Conservation (phyloP, 2,888 invertebrate genomes). For the Cotesia congregata region DNA sequence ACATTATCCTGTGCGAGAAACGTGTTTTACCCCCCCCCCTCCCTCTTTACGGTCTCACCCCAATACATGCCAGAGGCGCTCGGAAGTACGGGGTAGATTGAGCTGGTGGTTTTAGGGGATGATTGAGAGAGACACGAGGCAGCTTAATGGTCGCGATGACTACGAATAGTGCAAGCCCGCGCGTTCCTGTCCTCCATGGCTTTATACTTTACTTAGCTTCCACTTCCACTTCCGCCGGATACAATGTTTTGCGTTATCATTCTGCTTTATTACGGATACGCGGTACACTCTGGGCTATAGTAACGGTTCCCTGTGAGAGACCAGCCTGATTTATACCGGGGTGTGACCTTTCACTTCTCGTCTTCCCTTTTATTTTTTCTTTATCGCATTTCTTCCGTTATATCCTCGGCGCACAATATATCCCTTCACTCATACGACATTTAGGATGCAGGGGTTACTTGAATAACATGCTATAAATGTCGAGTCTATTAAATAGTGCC, state of each 20-base stretch:
- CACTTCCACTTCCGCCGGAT: constrained; percentile 53
- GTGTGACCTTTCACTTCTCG: constrained; percentile 16
- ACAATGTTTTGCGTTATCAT: constrained; percentile 60
- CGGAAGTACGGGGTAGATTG: constrained; percentile 27
- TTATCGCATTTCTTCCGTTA: constrained; percentile 14
- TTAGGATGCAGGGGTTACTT: constrained; percentile 2
- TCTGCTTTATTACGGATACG: constrained; percentile 51
- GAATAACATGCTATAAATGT: constrained; percentile 5
- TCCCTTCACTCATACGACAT: constrained; percentile 11
- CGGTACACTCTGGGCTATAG: constrained; percentile 16
- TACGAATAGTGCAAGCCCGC: constrained; percentile 38
- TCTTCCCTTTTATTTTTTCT: constrained; percentile 18
- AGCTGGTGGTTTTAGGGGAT: constrained; percentile 23
- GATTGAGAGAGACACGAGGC: constrained; percentile 41
- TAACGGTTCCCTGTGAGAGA: constrained; percentile 29
- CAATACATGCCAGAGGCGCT: neutral
- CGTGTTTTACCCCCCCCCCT: constrained; percentile 50
- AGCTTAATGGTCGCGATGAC: constrained; percentile 39
- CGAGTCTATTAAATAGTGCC: neutral
- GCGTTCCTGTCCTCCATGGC: constrained; percentile 37
- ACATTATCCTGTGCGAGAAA: constrained; percentile 61
- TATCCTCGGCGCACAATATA: constrained; percentile 10
- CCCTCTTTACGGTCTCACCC: neutral
- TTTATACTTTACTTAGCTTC: neutral
- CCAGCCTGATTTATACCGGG: constrained; percentile 51